A percentile compares a stretch with the other conserved stretches of the same genome.
Evolutionary conservation across 1,140 invertebrate species (phyloP).

Genomic region (Macrostomum lignano): DNA sequence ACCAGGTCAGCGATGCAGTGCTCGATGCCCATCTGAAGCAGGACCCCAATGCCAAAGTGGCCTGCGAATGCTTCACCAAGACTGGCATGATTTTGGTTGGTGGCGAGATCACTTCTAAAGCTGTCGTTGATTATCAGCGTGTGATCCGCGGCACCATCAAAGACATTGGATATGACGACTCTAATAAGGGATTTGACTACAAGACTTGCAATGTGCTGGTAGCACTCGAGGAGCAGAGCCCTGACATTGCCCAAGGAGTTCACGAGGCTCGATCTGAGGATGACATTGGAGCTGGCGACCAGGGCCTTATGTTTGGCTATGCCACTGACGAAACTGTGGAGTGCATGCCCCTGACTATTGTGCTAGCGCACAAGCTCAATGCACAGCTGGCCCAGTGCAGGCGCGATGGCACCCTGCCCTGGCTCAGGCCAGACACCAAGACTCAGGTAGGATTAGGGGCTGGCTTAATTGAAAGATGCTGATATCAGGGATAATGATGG

Average conservation of each 20-base stretch:
- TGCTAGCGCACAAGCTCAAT: constrained; percentile 72
- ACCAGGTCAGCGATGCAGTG: constrained; percentile 94
- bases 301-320: constrained; percentile 36
- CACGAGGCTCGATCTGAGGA: constrained; percentile 67
- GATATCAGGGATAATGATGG: too few species aligned
- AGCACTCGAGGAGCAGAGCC: constrained; percentile 82
- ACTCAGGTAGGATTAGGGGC: too few species aligned
- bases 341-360: constrained; percentile 84
- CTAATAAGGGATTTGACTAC: constrained; percentile 84
- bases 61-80: constrained; percentile 39
- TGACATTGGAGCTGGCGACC: constrained; percentile 92
- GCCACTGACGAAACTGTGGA: constrained; percentile 74
- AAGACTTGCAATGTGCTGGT: constrained; percentile 90
- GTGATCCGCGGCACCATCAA: constrained; percentile 75
- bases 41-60: constrained; percentile 89
- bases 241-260: constrained; percentile 81
- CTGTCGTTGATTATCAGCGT: constrained; percentile 77
- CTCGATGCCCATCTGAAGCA: constrained; percentile 78
- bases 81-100: constrained; percentile 37
- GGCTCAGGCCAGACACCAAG: constrained; percentile 91
- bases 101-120: constrained; percentile 39
- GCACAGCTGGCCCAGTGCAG: constrained; percentile 63
- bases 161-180: constrained; percentile 89
- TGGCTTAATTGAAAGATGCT: too few species aligned
- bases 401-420: constrained; percentile 57